phyloP scores from a whole-genome alignment of 2,113 vertebrate species.

The Ahaetulla prasina region DNA sequence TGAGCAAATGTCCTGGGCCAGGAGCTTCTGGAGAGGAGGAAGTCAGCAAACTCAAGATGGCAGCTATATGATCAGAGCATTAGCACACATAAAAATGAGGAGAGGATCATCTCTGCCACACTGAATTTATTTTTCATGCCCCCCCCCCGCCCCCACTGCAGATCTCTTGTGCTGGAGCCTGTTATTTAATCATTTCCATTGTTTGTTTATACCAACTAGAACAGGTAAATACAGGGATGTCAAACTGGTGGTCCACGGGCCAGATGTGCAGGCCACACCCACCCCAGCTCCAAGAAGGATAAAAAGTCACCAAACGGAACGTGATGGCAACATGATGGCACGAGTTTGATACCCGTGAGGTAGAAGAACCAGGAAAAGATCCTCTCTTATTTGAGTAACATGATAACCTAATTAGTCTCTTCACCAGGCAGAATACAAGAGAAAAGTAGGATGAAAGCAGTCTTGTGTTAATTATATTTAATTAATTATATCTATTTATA shows the following conservation, averaged over 20 bases:
- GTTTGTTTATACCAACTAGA: neutral
- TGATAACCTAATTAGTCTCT: neutral
- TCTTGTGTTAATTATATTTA: neutral
- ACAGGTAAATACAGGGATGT: neutral
- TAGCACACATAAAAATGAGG: neutral
- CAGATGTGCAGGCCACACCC: no score
- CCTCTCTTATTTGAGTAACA: neutral
- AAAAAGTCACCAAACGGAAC: no score
- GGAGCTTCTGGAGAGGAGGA: neutral
- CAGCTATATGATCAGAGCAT: neutral
- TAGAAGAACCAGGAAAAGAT: neutral
- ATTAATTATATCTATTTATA: neutral
- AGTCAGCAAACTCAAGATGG: neutral
- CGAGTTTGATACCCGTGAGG: no score
- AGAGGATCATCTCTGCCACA: neutral
- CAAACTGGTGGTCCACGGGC: no score
- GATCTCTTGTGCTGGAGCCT: neutral
- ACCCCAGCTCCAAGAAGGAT: no score
- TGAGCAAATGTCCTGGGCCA: neutral
- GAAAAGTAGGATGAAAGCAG: neutral
- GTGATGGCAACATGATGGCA: no score
- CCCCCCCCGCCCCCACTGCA: accelerated
- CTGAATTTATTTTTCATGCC: neutral
- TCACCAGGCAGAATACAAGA: neutral
- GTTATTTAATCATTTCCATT: neutral